A percentile compares a stretch with the other conserved stretches of the same genome.
Conservation (phyloP, 2,797 vertebrate species). For the Lepilemur ruficaudatus region DNA sequence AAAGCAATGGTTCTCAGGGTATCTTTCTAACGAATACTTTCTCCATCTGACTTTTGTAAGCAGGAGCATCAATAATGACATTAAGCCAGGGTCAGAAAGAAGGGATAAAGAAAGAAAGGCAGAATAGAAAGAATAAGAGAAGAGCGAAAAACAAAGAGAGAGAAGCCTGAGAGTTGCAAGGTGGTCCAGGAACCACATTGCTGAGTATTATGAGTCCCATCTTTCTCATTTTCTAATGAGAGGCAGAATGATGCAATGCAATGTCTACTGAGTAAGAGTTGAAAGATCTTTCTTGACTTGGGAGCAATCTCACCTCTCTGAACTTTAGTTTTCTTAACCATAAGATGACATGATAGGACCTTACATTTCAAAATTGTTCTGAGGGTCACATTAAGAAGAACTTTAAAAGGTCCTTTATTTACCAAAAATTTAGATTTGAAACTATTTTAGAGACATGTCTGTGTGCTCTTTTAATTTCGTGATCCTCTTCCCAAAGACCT, state of each 20-base stretch:
- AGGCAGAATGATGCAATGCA: neutral
- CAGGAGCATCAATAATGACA: neutral
- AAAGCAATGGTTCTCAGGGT: neutral
- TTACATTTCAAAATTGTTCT: neutral
- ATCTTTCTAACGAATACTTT: neutral
- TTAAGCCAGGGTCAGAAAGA: neutral
- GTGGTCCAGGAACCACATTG: neutral
- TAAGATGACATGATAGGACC: neutral
- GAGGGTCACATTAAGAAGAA: neutral
- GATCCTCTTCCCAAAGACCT: neutral
- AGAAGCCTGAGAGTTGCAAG: neutral
- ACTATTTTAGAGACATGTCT: neutral
- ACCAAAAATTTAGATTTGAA: neutral
- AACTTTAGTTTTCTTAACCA: neutral
- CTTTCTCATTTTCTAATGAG: neutral
- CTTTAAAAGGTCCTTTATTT: neutral
- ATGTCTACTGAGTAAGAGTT: neutral
- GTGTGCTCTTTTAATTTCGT: neutral
- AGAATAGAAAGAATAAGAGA: neutral
- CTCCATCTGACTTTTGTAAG: neutral
- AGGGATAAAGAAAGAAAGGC: neutral
- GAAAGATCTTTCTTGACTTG: neutral
- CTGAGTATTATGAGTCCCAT: neutral
- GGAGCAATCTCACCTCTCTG: neutral
- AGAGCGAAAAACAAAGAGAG: neutral